A percentile compares a stretch with the other conserved stretches of the same genome.
These are phyloP conservation scores for Drosophila athabasca DNA, from an alignment of 1,140 invertebrate genomes.

Conservation along the genomic window DNA sequence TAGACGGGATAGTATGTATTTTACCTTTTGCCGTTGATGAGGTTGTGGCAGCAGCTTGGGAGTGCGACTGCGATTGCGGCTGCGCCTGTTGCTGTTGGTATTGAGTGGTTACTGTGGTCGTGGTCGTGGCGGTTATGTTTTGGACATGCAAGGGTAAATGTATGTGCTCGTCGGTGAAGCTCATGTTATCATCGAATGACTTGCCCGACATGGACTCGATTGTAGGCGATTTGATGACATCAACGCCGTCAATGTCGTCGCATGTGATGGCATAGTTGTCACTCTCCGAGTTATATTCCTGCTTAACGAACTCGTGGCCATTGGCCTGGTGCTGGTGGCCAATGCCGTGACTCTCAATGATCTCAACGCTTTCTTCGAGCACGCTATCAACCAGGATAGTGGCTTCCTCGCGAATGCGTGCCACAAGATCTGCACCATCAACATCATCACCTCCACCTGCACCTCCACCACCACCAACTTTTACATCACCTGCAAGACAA, in stretches of 20 bases:
- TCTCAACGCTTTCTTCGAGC: constrained; percentile 80
- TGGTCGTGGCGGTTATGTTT: constrained; percentile 39
- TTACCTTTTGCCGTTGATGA: constrained; percentile 68
- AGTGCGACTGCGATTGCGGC: constrained; percentile 30
- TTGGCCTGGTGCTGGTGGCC: constrained; percentile 50
- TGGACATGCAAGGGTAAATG: constrained; percentile 71
- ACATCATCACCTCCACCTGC: constrained; percentile 50
- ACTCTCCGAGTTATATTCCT: constrained; percentile 83
- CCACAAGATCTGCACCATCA: constrained; percentile 57
- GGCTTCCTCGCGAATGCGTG: constrained; percentile 77
- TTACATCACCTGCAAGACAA: constrained; percentile 77
- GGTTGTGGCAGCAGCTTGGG: constrained; percentile 45
- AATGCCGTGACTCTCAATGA: constrained; percentile 68
- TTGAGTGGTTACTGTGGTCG: constrained; percentile 61
- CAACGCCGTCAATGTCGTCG: constrained; percentile 80
- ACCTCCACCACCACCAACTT: constrained; percentile 63
- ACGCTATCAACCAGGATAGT: constrained; percentile 80
- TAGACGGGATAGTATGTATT: constrained; percentile 31
- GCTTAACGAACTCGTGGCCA: constrained; percentile 60
- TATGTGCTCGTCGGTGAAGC: constrained; percentile 79
- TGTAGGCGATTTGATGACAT: constrained; percentile 83
- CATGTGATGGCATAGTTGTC: constrained; percentile 83
- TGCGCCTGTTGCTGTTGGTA: constrained; percentile 56
- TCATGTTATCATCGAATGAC: constrained; percentile 83
- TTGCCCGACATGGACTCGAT: constrained; percentile 83